Evolutionary conservation across 2,888 invertebrate species (phyloP).

Genomic region (Rapana venosa): DNA sequence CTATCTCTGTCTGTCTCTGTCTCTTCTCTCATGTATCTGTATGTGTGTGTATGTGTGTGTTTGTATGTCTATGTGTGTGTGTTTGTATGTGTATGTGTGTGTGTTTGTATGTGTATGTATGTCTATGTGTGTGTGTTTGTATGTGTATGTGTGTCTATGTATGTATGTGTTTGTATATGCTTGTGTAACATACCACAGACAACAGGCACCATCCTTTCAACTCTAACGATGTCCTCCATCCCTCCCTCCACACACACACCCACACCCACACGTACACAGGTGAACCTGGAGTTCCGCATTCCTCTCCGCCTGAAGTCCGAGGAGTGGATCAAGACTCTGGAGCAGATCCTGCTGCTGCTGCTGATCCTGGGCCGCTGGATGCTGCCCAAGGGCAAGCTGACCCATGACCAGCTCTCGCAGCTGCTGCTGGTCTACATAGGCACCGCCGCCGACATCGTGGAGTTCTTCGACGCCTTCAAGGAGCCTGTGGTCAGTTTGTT

Average conservation of each 20-base stretch:
- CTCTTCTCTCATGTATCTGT: not conserved
- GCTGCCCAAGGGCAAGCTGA: conserved; percentile 91
- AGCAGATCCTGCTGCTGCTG: conserved; percentile 92
- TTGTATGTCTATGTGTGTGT: not conserved
- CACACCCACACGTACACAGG: conserved; percentile 58
- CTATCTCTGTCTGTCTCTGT: not conserved
- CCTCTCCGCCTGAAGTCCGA: conserved; percentile 82
- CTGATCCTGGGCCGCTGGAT: conserved; percentile 94
- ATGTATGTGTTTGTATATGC: too few species aligned
- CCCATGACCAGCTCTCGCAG: conserved; percentile 94
- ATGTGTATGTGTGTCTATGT: too few species aligned
- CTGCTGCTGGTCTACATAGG: conserved; percentile 89
- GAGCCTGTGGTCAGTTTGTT: conserved; percentile 71
- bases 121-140: too few species aligned
- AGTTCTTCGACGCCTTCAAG: conserved; percentile 96
- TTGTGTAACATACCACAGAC: too few species aligned
- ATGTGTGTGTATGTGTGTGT: conserved; percentile 12
- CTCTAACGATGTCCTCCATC: too few species aligned
- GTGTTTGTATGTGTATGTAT: too few species aligned
- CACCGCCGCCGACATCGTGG: conserved; percentile 96
- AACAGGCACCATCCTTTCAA: too few species aligned
- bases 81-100: too few species aligned
- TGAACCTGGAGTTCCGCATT: conserved; percentile 72
- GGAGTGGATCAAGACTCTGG: conserved; percentile 91
- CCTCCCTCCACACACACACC: not conserved